These are phyloP conservation scores for Phataginus tricuspis DNA, from an alignment of 2,797 vertebrate species.

Conservation along the genomic window DNA sequence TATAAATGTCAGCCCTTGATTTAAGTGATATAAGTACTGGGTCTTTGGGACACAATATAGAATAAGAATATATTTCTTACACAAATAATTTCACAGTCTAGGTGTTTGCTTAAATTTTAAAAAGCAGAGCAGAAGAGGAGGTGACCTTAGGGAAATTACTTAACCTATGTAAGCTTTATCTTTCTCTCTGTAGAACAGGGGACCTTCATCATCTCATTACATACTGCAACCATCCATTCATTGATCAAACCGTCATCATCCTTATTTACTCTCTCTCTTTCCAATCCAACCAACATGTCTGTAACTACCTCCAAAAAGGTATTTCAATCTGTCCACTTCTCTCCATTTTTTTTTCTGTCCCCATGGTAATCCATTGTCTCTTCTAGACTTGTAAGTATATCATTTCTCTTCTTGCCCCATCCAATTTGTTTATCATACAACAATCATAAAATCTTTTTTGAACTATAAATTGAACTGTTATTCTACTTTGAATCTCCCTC, in stretches of 20 bases:
- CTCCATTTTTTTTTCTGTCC: background rate
- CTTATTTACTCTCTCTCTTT: background rate
- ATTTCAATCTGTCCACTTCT: background rate
- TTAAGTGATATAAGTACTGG: background rate
- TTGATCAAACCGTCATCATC: background rate
- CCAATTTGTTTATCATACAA: background rate
- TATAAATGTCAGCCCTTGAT: background rate
- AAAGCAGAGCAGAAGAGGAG: background rate
- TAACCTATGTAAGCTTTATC: background rate
- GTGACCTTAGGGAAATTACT: background rate
- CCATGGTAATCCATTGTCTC: background rate
- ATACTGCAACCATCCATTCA: background rate
- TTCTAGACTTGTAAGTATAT: background rate
- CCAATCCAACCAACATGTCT: background rate
- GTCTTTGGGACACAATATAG: background rate
- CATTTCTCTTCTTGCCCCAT: background rate
- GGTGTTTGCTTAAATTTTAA: background rate
- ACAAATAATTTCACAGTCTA: background rate
- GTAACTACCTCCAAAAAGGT: background rate
- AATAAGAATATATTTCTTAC: background rate
- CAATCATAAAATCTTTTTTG: background rate
- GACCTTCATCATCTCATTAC: background rate
- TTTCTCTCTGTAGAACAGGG: background rate
- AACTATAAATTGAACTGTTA: background rate
- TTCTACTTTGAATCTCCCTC: background rate